Evolutionary conservation across 2,797 vertebrate species (phyloP).

Genomic region (Halcyon smyrnensis): DNA sequence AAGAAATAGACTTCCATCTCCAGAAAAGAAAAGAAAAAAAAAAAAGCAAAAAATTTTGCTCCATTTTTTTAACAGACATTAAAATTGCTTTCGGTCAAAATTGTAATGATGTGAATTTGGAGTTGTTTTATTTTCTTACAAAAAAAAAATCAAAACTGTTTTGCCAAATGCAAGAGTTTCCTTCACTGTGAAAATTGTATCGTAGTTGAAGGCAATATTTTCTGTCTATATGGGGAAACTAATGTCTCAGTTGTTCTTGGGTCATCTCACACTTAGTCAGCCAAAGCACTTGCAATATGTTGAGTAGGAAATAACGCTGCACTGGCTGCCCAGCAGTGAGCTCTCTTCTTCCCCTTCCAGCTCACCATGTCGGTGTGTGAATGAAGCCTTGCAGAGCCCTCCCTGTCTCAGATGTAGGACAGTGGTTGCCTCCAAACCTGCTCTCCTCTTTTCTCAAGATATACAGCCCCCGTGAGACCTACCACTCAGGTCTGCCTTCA

Average conservation of each 20-base stretch:
- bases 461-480: not conserved
- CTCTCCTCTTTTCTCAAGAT: not conserved
- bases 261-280: not conserved
- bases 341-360: not conserved
- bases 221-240: not conserved
- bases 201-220: not conserved
- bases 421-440: not conserved
- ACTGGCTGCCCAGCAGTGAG: not conserved
- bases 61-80: not conserved
- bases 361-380: fast-evolving
- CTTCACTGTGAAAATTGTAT: not conserved
- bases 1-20: not conserved
- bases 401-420: not conserved
- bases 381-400: not conserved
- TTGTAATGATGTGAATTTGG: not conserved
- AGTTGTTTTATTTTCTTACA: not conserved
- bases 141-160: not conserved
- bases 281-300: not conserved
- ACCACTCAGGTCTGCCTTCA: not conserved
- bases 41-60: not conserved
- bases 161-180: not conserved
- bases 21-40: too few relatives aligned
- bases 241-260: not conserved
- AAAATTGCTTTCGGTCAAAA: not conserved
- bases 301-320: fast-evolving